These are phyloP conservation scores for Megalurothrips usitatus DNA, from an alignment of 2,888 invertebrate genomes.

Conservation along the genomic window DNA sequence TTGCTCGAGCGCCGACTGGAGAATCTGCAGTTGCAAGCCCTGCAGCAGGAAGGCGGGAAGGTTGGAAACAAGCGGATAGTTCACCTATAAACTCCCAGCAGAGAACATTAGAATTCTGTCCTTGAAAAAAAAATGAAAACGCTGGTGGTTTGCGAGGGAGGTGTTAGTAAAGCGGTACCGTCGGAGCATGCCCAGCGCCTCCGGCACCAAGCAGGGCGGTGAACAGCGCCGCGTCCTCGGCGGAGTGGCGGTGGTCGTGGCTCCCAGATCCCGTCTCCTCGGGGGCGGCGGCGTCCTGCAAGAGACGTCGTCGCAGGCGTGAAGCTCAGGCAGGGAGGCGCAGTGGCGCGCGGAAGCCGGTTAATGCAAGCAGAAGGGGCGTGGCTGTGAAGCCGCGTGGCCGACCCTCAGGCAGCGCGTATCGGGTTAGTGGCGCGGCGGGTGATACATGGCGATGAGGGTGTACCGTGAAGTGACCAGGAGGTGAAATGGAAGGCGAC, in stretches of 20 bases:
- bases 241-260: neutral
- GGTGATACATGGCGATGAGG: neutral
- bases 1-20: neutral
- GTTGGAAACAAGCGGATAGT: neutral
- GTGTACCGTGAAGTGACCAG: conserved; percentile 15
- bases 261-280: no score
- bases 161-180: neutral
- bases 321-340: no score
- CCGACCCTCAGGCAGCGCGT: no score
- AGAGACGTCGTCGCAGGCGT: no score
- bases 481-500: neutral
- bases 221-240: conserved; percentile 5
- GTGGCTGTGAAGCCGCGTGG: no score
- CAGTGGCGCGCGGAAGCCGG: no score
- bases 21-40: neutral
- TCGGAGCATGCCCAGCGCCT: neutral
- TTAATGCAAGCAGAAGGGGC: no score
- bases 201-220: neutral
- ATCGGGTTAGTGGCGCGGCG: no score
- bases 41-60: neutral
- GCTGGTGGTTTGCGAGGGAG: neutral
- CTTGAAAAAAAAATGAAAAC: neutral
- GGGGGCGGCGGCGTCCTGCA: no score
- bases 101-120: neutral
- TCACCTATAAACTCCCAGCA: neutral